A percentile compares a stretch with the other conserved stretches of the same genome.
phyloP scores from a whole-genome alignment of 2,888 invertebrate genomes.

The Homarus gammarus region DNA sequence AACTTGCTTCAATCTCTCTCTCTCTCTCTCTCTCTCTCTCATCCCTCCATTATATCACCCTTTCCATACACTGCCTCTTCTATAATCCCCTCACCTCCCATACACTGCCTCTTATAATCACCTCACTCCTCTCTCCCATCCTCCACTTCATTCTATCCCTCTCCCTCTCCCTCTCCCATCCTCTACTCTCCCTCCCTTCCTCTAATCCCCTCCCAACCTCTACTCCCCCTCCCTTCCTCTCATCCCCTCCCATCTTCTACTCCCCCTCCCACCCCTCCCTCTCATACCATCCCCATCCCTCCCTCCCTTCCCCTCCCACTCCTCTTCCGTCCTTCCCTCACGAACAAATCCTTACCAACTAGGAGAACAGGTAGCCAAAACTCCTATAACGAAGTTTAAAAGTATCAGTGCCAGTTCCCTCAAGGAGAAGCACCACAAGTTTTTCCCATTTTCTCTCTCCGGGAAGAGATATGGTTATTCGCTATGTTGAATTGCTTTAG shows the following conservation, averaged over 20 bases:
- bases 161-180: not conserved
- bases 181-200: too few relatives aligned
- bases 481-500: constrained; percentile 66
- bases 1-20: too few relatives aligned
- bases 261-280: not conserved
- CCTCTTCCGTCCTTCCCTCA: too few relatives aligned
- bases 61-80: not conserved
- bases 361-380: constrained; percentile 39
- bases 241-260: not conserved
- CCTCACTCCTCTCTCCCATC: constrained; percentile 2
- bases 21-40: too few relatives aligned
- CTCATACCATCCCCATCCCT: constrained; percentile 10
- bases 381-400: constrained; percentile 65
- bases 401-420: constrained; percentile 58
- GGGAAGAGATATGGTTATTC: constrained; percentile 58
- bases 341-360: constrained; percentile 62
- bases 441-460: constrained; percentile 19
- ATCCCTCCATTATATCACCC: not conserved
- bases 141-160: not conserved
- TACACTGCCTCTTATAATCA: constrained; percentile 16
- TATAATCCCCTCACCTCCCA: not conserved
- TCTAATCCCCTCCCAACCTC: not conserved
- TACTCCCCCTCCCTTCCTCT: constrained; percentile 5
- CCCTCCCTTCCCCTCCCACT: not conserved
- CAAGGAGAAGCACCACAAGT: constrained; percentile 44